Percentiles rank a stretch among this genome's conserved stretches.
Conservation (phyloP, 1,140 invertebrate species). For the Coenobita brevimanus region DNA sequence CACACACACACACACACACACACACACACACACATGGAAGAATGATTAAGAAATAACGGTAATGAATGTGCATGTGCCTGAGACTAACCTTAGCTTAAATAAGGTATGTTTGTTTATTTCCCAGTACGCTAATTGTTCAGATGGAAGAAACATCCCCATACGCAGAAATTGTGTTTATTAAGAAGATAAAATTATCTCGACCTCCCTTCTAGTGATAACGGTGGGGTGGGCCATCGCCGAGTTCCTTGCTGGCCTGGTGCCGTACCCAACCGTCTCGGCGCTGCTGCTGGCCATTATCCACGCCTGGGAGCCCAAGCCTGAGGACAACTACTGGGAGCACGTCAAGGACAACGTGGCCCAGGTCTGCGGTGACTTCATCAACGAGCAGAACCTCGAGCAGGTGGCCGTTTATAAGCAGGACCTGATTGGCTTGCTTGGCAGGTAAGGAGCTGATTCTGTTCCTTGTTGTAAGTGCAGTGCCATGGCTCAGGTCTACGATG, state of each 20-base stretch:
- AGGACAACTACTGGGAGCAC: constrained; percentile 67
- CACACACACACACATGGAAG: too few relatives aligned
- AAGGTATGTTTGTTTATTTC: too few relatives aligned
- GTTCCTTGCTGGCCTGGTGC: constrained; percentile 60
- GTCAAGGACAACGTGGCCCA: constrained; percentile 61
- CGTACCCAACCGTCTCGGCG: constrained; percentile 52
- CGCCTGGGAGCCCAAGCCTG: constrained; percentile 61
- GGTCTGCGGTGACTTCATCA: constrained; percentile 62
- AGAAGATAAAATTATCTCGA: not conserved
- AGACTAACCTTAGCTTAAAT: too few relatives aligned
- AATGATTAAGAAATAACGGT: too few relatives aligned
- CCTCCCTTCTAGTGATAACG: constrained; percentile 48
- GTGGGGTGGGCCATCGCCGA: constrained; percentile 60
- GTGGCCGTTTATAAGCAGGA: constrained; percentile 63
- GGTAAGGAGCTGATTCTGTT: too few relatives aligned
- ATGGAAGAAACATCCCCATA: too few relatives aligned
- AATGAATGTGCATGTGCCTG: too few relatives aligned
- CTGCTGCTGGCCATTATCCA: constrained; percentile 60
- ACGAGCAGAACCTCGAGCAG: constrained; percentile 61
- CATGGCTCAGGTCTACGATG: constrained; percentile 56
- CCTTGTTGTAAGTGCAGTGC: too few relatives aligned
- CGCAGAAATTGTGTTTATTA: not conserved
- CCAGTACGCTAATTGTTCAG: too few relatives aligned
- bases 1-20: too few relatives aligned
- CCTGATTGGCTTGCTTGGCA: constrained; percentile 35